Conservation (phyloP, 2,888 invertebrate genomes). For the Ypsolopha sequella region DNA sequence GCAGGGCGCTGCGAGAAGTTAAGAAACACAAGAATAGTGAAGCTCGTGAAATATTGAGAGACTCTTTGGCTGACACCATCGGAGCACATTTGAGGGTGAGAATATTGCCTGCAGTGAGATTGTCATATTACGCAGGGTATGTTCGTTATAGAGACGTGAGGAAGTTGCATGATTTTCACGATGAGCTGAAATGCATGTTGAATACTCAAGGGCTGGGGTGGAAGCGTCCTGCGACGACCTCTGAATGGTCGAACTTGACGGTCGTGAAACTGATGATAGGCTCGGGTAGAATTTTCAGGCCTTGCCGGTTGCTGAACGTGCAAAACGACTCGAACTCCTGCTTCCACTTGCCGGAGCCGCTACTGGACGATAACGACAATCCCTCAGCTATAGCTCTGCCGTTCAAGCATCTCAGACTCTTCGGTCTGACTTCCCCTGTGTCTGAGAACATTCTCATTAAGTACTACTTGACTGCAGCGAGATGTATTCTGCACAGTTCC, state of each 20-base stretch:
- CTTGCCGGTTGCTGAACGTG: constrained; percentile 36
- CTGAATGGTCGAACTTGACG: constrained; percentile 41
- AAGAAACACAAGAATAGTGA: constrained; percentile 20
- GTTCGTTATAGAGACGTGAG: constrained; percentile 38
- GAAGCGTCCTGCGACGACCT: constrained; percentile 29
- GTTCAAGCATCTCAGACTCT: constrained; percentile 38
- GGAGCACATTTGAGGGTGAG: constrained; percentile 48
- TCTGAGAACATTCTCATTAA: constrained; percentile 46
- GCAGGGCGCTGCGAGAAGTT: constrained; percentile 25
- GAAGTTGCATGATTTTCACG: constrained; percentile 38
- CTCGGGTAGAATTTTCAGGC: constrained; percentile 30
- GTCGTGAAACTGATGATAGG: constrained; percentile 47
- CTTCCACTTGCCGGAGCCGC: constrained; percentile 45
- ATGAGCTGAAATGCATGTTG: constrained; percentile 30
- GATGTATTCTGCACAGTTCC: constrained; percentile 45
- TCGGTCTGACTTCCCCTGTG: constrained; percentile 33
- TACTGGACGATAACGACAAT: constrained; percentile 31
- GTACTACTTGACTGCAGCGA: constrained; percentile 48
- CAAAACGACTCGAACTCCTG: constrained; percentile 45
- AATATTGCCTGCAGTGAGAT: constrained; percentile 45
- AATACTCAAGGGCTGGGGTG: constrained; percentile 56
- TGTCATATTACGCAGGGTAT: constrained; percentile 57
- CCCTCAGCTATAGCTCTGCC: constrained; percentile 48
- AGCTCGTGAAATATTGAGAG: constrained; percentile 27
- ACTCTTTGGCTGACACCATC: constrained; percentile 44